Evolutionary conservation across 2,888 invertebrate genomes (phyloP), one percentile per base, ranked within the genome.

Genomic region (Tromatobia lineatoria): DNA sequence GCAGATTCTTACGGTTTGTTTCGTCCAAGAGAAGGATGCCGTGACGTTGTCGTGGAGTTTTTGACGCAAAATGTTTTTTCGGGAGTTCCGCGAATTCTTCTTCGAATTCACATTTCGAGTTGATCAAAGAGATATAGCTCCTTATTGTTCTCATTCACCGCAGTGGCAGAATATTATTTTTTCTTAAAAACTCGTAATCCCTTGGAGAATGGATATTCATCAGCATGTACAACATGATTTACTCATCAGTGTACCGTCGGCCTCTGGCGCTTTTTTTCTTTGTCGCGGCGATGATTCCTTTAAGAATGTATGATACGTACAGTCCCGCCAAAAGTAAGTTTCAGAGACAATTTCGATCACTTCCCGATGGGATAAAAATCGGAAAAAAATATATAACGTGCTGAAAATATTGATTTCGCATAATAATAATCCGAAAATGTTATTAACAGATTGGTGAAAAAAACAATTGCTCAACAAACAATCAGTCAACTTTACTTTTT

Each of bases 131-230:
- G 52, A 85, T 85, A 66, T 81, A 88, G 15, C 80, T 66, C 45
- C 86, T 71, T 34, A 88, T 84, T 6, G 83, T 88, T 7, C 78
- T 82, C 15, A 79, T 74, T n/a, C 87, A 85, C 20, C 85, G 86
- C n/a, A 87, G 57, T 66, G 86, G 85, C 10, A 87, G 29, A 59
- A 87, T 79, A 42, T 73, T 54, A 73, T 87, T 87, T 45, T 81
- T 81, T 34, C 86, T 59, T 45, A 86, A 73, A 77, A 86, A 87
- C 73, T 86, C 86, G 66, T 87, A 88, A 73, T 77, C 85, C 3
- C 78, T 73, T 23, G 80, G 81, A 1, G 88, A 88, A 34, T 83
- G 61, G 42, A 87, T 87, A 50, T 85, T 88, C 85, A 88, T 82
- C 7, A 88, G 20, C 59, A 87, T 77, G 54, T 87, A 87, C 18